Conservation (phyloP, 2,888 invertebrate species). For the Caenorhabditis virilis region DNA sequence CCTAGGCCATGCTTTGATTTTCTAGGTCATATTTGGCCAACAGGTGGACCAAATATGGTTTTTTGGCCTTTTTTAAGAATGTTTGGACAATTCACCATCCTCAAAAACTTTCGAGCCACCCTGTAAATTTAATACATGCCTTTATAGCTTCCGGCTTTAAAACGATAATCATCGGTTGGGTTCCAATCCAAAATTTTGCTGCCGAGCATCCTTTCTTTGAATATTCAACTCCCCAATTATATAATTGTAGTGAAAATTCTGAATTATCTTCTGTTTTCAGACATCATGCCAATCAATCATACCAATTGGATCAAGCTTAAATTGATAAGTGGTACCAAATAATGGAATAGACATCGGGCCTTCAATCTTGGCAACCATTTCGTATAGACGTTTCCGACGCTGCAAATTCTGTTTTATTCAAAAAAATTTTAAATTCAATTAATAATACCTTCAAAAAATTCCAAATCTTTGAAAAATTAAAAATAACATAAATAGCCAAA, state of each 20-base stretch:
- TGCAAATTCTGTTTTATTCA: slow-evolving; percentile 5
- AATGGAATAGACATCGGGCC: slow-evolving; percentile 60
- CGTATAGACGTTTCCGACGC: slow-evolving; percentile 13
- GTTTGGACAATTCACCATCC: too few relatives aligned
- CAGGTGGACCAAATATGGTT: too few relatives aligned
- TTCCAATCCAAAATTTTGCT: slow-evolving; percentile 34
- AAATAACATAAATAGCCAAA: slow-evolving; percentile 11
- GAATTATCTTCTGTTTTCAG: neutral
- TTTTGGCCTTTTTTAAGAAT: too few relatives aligned
- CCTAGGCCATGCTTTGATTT: too few relatives aligned
- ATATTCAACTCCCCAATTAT: slow-evolving; percentile 30
- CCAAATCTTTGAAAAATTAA: slow-evolving; percentile 16
- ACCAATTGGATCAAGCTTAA: slow-evolving; percentile 57
- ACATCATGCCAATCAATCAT: neutral
- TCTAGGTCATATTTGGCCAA: too few relatives aligned
- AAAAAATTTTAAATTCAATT: neutral
- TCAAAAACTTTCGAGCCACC: too few relatives aligned
- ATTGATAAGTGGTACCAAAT: slow-evolving; percentile 56
- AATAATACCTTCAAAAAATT: slow-evolving; percentile 19
- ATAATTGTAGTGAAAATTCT: slow-evolving; percentile 29
- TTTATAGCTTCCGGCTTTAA: slow-evolving; percentile 28
- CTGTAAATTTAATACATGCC: too few relatives aligned
- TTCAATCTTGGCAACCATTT: slow-evolving; percentile 38
- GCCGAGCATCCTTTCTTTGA: slow-evolving; percentile 12
- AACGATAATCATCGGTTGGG: slow-evolving; percentile 23